Conservation (phyloP, 2,113 vertebrate species). For the Neomonachus schauinslandi region DNA sequence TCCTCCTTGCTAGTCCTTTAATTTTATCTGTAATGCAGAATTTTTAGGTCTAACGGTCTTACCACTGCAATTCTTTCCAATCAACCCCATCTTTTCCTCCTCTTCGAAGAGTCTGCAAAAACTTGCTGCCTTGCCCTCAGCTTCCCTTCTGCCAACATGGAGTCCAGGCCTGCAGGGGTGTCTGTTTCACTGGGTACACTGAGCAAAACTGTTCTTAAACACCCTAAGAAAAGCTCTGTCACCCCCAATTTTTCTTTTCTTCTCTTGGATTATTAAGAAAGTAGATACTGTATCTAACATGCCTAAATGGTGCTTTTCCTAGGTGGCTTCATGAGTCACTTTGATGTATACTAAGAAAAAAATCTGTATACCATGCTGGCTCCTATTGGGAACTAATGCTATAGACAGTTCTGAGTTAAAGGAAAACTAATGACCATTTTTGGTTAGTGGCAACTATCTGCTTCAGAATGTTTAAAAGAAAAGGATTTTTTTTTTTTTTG, state of each 20-base stretch:
- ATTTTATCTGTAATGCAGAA: background rate
- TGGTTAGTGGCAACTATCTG: background rate
- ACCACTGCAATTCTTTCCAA: background rate
- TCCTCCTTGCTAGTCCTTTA: background rate
- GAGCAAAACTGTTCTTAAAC: constrained; percentile 9
- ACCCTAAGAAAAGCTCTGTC: background rate
- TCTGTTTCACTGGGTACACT: background rate
- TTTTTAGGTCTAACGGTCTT: background rate
- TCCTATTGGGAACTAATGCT: background rate
- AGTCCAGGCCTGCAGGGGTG: background rate
- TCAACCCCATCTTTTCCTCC: background rate
- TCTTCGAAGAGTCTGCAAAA: background rate
- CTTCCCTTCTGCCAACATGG: background rate
- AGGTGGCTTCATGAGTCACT: constrained; percentile 23
- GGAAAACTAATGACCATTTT: constrained; percentile 13
- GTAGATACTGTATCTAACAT: background rate
- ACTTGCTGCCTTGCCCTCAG: background rate
- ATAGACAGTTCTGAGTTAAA: background rate
- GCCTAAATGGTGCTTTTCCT: constrained; percentile 9
- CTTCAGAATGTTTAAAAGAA: constrained; percentile 30
- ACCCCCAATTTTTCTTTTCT: constrained; percentile 32
- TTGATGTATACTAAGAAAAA: constrained; percentile 17
- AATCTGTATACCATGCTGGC: background rate
- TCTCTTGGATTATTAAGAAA: constrained; percentile 32
- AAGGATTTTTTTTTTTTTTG: constrained; percentile 26